Percentiles rank a stretch among this genome's conserved stretches.
Evolutionary conservation across 1,140 invertebrate genomes (phyloP).

Genomic region (Pseudomyrmex pallidus): DNA sequence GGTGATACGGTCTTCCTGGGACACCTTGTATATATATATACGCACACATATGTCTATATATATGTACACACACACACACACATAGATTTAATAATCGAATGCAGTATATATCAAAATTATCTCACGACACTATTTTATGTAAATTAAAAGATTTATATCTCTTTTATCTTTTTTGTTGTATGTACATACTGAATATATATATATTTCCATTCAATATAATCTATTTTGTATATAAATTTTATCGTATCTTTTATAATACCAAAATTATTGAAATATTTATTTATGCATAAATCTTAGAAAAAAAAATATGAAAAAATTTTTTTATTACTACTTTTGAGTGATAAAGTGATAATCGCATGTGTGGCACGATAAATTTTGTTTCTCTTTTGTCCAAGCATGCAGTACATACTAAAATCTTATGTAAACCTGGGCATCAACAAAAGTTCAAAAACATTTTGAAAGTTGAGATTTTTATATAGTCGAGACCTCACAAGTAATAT

Average conservation of each 20-base stretch:
- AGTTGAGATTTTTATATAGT: conserved; percentile 52
- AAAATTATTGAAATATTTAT: not conserved
- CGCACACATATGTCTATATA: no score
- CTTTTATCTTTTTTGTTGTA: no score
- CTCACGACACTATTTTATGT: not conserved
- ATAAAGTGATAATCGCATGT: conserved; percentile 3
- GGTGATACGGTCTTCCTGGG: no score
- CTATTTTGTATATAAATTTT: not conserved
- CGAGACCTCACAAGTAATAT: conserved; percentile 45
- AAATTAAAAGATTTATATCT: not conserved
- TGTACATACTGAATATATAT: no score
- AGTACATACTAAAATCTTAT: conserved; percentile 32
- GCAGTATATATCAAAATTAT: no score
- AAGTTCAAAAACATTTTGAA: conserved; percentile 18
- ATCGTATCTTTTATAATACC: no score
- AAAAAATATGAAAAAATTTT: not conserved
- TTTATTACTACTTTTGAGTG: not conserved
- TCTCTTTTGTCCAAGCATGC: conserved; percentile 48
- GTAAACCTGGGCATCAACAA: conserved; percentile 59
- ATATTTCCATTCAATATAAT: not conserved
- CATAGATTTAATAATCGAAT: no score
- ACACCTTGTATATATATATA: no score
- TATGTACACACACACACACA: no score
- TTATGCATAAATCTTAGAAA: conserved; percentile 4
- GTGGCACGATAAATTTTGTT: conserved; percentile 49